Base-by-base conservation (phyloP, 2,113 vertebrate species). In the Anguilla japonica region DNA sequence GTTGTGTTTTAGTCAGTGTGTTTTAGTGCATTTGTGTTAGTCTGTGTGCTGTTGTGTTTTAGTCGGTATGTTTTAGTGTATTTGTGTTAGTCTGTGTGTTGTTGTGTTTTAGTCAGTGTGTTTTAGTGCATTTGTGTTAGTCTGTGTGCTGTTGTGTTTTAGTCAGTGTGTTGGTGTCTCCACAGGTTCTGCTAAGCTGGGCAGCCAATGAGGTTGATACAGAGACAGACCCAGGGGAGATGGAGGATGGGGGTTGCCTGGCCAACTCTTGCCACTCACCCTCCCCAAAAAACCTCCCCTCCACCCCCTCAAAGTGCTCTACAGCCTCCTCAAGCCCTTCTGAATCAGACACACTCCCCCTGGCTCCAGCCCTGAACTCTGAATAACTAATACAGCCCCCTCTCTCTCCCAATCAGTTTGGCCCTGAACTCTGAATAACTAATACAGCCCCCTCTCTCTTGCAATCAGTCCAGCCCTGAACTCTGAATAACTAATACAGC, bases 131-230 rank as follows among this genome's bases (percentile, higher is more conserved):
- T 11, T 50, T 34, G 63, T 26, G 57, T 20, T 41, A 53, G 60
- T 50, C 40, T 3, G 41, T 34, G 41, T 71, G 71, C 7, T 78
- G 81, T 53, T 56, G 81, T 60, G 15, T 83, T 41, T 81, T 91
- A 89, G 91, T 43, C 18, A 84, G 41, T 89, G 81, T 82, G 46
- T 40, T 82, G 80, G 6, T 90, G 88, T 96, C 89, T 96, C 91
- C 90, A 88, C 95, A 96, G 95, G 95, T 96, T 86, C 93, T 96
- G 95, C 94, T 95, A 91, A 91, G 87, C 89, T 93, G 92, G 89
- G 91, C 90, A 93, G 90, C 89, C 89, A 87, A 89, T 93, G 93
- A 91, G 92, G 93, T 94, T 85, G 93, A 92, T 90, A 89, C 91
- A 90, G 88, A 86, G 82, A 81, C 43, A 87, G 91, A 92, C 88